Evolutionary conservation across 2,113 vertebrate species (phyloP).

Genomic region (Himantopus leucocephalus): DNA sequence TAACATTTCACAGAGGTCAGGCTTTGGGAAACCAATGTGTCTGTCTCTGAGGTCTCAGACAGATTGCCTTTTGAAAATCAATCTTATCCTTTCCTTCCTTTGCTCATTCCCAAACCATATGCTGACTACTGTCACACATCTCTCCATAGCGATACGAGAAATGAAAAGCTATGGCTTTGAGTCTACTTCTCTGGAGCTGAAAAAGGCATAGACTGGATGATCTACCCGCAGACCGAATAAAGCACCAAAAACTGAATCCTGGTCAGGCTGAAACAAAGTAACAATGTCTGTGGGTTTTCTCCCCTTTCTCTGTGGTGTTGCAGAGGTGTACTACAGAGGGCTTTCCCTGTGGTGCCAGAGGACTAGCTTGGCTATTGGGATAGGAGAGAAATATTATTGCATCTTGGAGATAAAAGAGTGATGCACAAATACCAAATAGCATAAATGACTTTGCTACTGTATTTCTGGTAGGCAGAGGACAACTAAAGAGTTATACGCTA

Average conservation of each 20-base stretch:
- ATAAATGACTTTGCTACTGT: background rate
- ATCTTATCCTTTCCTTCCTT: background rate
- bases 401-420: background rate
- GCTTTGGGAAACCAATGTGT: background rate
- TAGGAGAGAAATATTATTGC: background rate
- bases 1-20: conserved; percentile 12
- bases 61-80: conserved; percentile 23
- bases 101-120: background rate
- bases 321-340: background rate
- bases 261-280: background rate
- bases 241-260: background rate
- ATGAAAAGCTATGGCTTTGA: background rate
- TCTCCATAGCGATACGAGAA: background rate
- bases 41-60: background rate
- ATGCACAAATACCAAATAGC: background rate
- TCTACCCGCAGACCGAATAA: background rate
- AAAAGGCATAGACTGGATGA: background rate
- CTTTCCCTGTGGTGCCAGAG: background rate
- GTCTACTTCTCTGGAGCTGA: background rate
- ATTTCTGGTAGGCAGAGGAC: background rate
- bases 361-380: background rate
- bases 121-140: background rate
- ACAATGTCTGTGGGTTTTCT: background rate
- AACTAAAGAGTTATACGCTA: background rate
- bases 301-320: background rate